Evolutionary conservation across 64 coral and sea anemone species (phyloP), one percentile per base, ranked within the genome.

Genomic region (Montipora cactus): DNA sequence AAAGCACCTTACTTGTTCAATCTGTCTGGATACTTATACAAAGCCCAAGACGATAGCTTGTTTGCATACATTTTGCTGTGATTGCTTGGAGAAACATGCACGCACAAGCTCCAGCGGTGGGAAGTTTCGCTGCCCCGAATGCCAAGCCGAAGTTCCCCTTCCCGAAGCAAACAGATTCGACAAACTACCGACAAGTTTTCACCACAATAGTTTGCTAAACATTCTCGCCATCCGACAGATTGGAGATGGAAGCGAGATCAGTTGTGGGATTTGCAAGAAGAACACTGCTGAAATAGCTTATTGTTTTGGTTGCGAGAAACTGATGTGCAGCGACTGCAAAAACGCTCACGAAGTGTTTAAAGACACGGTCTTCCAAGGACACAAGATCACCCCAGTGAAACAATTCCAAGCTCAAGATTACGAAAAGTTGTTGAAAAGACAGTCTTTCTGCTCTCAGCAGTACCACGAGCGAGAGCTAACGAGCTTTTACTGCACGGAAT

Each of bases 201-300:
- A 88, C 8, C 85, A 88, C 5, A 88, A 88, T 74, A 88, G 85
- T 50, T 74, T 88, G 49, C 67, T 74, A 14, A 25, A 48, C 22
- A 20, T 88, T 51, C 67, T 88, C 0, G 69, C n/a, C 11, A 53
- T 88, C 13, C 68, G 19, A 71, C 52, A 88, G 23, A 19, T 49
- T 0, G 37, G 55, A 1, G n/a, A 49, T 25, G 55, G 57, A 57
- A 52, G 16, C 18, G 74, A 88, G 3, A 23, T 25, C 49, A 52
- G 16, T 1, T 88, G 85, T 9, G 46, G 53, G 2, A 74, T 68
- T 8, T 88, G 85, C 50, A 44, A 75, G 9, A 3, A 55, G 10
- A 88, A 8, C 37, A 49, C 57, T 11, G 69, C 48, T 28, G 68
- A 55, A 19, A 16, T 74, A 28, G 55, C 12, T 45, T 88, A 88